A percentile compares a stretch with the other conserved stretches of the same genome.
Evolutionary conservation across 2,797 vertebrate genomes (phyloP).

Genomic region (Mastacembelus armatus): DNA sequence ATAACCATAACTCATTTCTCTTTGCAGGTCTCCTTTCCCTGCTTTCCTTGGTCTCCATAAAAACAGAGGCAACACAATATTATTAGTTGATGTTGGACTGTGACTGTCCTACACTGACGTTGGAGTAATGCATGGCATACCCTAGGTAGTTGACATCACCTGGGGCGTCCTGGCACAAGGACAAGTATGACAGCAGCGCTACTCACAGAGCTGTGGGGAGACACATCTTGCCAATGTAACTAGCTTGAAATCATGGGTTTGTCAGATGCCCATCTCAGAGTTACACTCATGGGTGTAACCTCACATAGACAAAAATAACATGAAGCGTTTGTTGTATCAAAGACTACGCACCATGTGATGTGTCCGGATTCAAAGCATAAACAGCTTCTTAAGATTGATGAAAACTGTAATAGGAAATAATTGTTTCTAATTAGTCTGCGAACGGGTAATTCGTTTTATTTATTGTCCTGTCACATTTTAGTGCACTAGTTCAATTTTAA

Average conservation of each 20-base stretch:
- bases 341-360: neutral
- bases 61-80: conserved; percentile 9
- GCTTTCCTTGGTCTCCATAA: conserved; percentile 38
- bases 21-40: conserved; percentile 27
- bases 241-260: conserved; percentile 33
- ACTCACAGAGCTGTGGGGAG: conserved; percentile 15
- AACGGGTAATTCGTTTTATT: conserved; percentile 29
- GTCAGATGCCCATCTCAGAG: conserved; percentile 43
- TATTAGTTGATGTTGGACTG: conserved; percentile 3
- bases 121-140: neutral
- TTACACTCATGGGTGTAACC: conserved; percentile 46
- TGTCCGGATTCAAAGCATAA: conserved; percentile 20
- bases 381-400: conserved; percentile 20
- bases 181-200: conserved; percentile 30
- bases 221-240: conserved; percentile 19
- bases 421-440: conserved; percentile 48
- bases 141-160: conserved; percentile 3
- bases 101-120: neutral
- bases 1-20: conserved; percentile 37
- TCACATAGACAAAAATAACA: conserved; percentile 41
- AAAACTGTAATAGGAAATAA: conserved; percentile 19
- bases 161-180: conserved; percentile 13
- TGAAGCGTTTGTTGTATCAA: conserved; percentile 33
- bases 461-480: conserved; percentile 14
- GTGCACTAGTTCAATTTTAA: conserved; percentile 12